Evolutionary conservation across 1,140 invertebrate genomes (phyloP).

Genomic region (Leptinotarsa undecemlineata): DNA sequence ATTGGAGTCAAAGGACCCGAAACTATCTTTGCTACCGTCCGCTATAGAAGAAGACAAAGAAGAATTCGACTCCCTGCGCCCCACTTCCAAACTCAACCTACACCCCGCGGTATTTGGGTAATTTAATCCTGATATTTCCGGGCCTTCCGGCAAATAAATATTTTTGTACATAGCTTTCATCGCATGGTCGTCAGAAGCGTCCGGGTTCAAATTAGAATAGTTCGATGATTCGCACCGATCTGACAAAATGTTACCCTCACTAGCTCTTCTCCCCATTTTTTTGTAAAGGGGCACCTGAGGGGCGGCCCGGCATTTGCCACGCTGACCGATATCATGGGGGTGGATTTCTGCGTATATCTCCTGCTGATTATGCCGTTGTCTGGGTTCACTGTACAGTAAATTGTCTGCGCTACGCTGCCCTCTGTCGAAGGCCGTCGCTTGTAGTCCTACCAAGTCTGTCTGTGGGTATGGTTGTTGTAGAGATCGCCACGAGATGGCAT

Average conservation of each 20-base stretch:
- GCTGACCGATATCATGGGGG: slow-evolving; percentile 24
- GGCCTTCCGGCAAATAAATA: slow-evolving; percentile 53
- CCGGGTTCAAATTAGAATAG: slow-evolving; percentile 38
- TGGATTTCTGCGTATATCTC: slow-evolving; percentile 47
- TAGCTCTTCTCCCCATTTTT: slow-evolving; percentile 58
- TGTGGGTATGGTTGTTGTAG: slow-evolving; percentile 46
- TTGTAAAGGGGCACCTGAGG: slow-evolving; percentile 59
- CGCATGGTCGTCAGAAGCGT: slow-evolving; percentile 27
- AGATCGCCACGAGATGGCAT: slow-evolving; percentile 51
- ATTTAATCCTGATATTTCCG: slow-evolving; percentile 55
- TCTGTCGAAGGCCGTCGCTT: slow-evolving; percentile 12
- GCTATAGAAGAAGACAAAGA: slow-evolving; percentile 63
- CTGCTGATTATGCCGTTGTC: slow-evolving; percentile 30
- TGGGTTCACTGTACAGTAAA: slow-evolving; percentile 38
- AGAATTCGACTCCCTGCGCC: slow-evolving; percentile 62
- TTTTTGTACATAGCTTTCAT: slow-evolving; percentile 41
- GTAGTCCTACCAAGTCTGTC: slow-evolving; percentile 25
- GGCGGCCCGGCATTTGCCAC: slow-evolving; percentile 54
- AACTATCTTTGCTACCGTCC: slow-evolving; percentile 65
- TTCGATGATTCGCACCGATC: slow-evolving; percentile 52
- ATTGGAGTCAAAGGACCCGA: slow-evolving; percentile 67
- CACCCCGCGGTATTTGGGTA: slow-evolving; percentile 49
- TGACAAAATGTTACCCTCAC: slow-evolving; percentile 58
- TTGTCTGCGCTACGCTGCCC: slow-evolving; percentile 48
- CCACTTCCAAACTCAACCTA: slow-evolving; percentile 56